Base-by-base conservation (phyloP, 2,888 invertebrate species). In the Apoderus coryli region DNA sequence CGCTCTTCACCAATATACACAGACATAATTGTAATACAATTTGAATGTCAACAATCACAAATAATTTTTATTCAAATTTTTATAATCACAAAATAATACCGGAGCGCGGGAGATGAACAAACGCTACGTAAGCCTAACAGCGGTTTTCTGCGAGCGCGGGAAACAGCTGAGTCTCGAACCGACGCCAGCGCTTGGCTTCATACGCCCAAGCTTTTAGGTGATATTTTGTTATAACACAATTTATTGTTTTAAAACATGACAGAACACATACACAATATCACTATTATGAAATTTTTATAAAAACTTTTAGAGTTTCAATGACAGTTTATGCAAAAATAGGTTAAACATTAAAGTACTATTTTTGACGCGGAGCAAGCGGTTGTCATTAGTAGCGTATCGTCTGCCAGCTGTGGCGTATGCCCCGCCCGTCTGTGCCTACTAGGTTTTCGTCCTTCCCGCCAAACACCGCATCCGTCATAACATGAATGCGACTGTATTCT, bases 111-210 rank as follows among this genome's bases (percentile, higher is more conserved):
- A n/a, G 50, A 52, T 53, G 50, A 50, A 55, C 48, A 56, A 59
- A 61, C 64, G 60, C 59, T 61, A 63, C 60, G 63, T 37, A 39
- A 35, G 39, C 61, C 59, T 58, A 59, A 58, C 60, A 59, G 62
- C 60, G 60, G 65, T 65, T 66, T 65, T 65, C 67, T 66, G 68
- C 67, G 67, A 67, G 67, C 65, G 64, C 71, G 71, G 70, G 71
- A 72, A 72, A 71, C 70, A 71, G 70, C 70, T 71, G 68, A 67
- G 67, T 60, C 61, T 61, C 48, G 49, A 57, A n/a, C 55, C 53
- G 59, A 60, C 58, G 59, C 59, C 58, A 53, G 50, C 43, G 44
- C 44, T 44, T 52, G 52, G n/a, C 55, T 56, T 55, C 55, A 49
- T 59, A 54, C 61, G 56, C 58, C 41, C 34, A 32, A 34, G 35